phyloP scores from a whole-genome alignment of 2,888 invertebrate species.

The Nomada flava region DNA sequence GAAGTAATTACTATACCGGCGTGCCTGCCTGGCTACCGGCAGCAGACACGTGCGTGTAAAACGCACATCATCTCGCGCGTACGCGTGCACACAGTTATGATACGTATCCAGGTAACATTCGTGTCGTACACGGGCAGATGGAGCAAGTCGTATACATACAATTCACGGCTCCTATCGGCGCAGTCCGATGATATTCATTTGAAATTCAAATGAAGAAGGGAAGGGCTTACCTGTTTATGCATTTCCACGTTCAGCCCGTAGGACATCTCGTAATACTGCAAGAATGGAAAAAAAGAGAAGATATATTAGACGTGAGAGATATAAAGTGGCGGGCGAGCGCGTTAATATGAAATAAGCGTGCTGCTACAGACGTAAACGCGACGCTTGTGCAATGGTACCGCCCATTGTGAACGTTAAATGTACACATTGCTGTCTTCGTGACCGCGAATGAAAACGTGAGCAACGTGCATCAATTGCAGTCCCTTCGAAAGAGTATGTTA shows the following conservation, averaged over 20 bases:
- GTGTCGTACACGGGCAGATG: not conserved
- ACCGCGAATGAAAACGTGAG: conserved; percentile 6
- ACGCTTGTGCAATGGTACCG: conserved; percentile 23
- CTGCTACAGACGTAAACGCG: conserved; percentile 46
- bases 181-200: conserved; percentile 55
- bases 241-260: conserved; percentile 98
- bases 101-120: not conserved
- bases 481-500: not conserved
- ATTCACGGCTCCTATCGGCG: conserved; percentile 34
- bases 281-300: conserved; percentile 79
- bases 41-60: conserved; percentile 31
- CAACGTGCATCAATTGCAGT: not conserved
- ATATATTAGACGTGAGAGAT: conserved; percentile 53
- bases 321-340: conserved; percentile 21
- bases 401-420: not conserved
- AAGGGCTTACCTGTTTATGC: conserved; percentile 94
- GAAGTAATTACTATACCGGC: conserved; percentile 59
- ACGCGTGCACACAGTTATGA: not conserved
- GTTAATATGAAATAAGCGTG: conserved; percentile 30
- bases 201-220: conserved; percentile 48
- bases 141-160: conserved; percentile 1
- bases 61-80: not conserved
- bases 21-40: conserved; percentile 25
- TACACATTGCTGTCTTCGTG: not conserved
- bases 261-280: conserved; percentile 99